Evolutionary conservation across 2,888 invertebrate species (phyloP).

Genomic region (Loripinus fragilis): DNA sequence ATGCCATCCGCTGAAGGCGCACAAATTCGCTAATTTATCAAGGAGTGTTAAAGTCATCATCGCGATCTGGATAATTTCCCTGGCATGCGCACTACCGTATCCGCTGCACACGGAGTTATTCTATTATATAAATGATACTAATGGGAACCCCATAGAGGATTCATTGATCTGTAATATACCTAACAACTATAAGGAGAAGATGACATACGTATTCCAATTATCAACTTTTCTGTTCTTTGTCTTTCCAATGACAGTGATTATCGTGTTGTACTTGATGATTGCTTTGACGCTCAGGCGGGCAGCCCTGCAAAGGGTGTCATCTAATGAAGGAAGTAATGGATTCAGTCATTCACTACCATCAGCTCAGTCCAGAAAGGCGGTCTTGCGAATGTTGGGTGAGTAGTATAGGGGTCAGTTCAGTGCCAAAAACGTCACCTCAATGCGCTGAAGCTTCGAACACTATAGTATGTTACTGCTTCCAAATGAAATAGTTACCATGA

Average conservation of each 20-base stretch:
- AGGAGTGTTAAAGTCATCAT: slow-evolving; percentile 92
- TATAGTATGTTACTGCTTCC: too few relatives aligned
- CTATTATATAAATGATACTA: slow-evolving; percentile 64
- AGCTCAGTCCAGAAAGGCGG: slow-evolving; percentile 67
- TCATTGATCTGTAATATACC: slow-evolving; percentile 78
- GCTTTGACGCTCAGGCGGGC: slow-evolving; percentile 74
- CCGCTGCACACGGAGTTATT: slow-evolving; percentile 77
- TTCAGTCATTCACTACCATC: slow-evolving; percentile 39
- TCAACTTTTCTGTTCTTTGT: slow-evolving; percentile 94
- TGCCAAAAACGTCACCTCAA: too few relatives aligned
- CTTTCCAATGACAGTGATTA: slow-evolving; percentile 89
- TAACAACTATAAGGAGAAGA: slow-evolving; percentile 61
- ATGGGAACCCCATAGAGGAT: slow-evolving; percentile 62
- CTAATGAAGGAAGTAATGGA: slow-evolving; percentile 43
- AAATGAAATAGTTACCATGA: too few relatives aligned
- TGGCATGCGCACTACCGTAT: slow-evolving; percentile 87
- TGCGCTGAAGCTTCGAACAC: too few relatives aligned
- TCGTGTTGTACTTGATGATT: slow-evolving; percentile 87
- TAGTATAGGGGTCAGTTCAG: too few relatives aligned
- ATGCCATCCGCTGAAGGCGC: slow-evolving; percentile 93
- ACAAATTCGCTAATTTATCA: slow-evolving; percentile 92
- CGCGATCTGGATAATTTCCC: slow-evolving; percentile 91
- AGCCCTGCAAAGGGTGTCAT: slow-evolving; percentile 62
- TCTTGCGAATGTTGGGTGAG: slow-evolving; percentile 78
- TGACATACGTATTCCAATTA: slow-evolving; percentile 87